A percentile compares a stretch with the other conserved stretches of the same genome.
phyloP scores from a whole-genome alignment of 2,113 vertebrate genomes.

The Microcebus ravelobensis region DNA sequence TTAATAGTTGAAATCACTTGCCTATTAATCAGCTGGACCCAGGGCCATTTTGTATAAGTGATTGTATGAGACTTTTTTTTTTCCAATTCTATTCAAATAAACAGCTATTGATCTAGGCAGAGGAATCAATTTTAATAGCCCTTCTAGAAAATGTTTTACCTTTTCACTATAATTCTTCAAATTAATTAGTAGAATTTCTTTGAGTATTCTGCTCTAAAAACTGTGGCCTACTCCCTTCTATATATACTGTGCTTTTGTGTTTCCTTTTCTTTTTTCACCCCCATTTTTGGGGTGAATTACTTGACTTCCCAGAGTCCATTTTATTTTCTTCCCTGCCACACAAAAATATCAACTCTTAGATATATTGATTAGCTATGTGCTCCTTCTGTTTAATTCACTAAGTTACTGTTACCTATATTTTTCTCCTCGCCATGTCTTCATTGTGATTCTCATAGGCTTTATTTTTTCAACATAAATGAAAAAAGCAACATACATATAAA shows the following conservation, averaged over 20 bases:
- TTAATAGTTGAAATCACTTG: constrained; percentile 35
- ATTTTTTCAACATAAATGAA: neutral
- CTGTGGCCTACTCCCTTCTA: neutral
- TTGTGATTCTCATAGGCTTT: neutral
- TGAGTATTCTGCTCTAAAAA: neutral
- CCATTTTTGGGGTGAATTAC: neutral
- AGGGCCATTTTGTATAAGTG: constrained; percentile 31
- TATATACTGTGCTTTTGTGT: neutral
- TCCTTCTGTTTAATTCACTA: neutral
- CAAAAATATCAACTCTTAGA: neutral
- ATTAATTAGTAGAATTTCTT: constrained; percentile 37
- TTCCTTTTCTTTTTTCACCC: neutral
- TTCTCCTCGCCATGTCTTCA: neutral
- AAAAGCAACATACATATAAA: neutral
- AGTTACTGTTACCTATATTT: neutral
- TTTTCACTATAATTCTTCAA: constrained; percentile 37
- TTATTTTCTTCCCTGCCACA: neutral
- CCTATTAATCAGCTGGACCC: neutral
- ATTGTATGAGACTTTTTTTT: neutral
- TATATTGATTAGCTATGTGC: neutral
- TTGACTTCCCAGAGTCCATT: neutral
- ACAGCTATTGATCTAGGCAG: constrained; percentile 52
- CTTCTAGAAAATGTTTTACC: constrained; percentile 49
- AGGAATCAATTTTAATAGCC: constrained; percentile 39
- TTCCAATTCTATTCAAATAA: constrained; percentile 29